Percentiles rank a stretch among this genome's conserved stretches.
phyloP scores from a whole-genome alignment of 2,888 invertebrate genomes.

The Caenorhabditis sp. region DNA sequence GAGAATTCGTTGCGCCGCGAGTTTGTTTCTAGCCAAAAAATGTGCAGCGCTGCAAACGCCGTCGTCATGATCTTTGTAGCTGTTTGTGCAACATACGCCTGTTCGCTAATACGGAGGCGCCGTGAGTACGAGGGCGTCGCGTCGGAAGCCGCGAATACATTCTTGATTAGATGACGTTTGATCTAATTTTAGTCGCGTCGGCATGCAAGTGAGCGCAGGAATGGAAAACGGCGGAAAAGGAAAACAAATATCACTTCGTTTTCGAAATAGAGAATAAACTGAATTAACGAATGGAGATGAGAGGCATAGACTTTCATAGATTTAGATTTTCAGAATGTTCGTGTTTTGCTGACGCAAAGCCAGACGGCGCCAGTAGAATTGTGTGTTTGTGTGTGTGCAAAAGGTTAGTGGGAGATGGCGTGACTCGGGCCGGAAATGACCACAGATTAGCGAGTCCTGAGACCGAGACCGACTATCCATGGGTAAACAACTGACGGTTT shows the following conservation, averaged over 20 bases:
- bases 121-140: slow-evolving; percentile 8
- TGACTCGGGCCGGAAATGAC: slow-evolving; percentile 30
- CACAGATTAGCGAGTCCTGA: slow-evolving; percentile 27
- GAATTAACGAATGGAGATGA: not conserved
- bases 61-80: too few species aligned
- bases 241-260: slow-evolving; percentile 28
- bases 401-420: slow-evolving; percentile 15
- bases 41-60: too few species aligned
- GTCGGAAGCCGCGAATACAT: slow-evolving; percentile 22
- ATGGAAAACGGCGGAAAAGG: slow-evolving; percentile 1
- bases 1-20: slow-evolving; percentile 19
- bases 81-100: not conserved
- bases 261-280: not conserved
- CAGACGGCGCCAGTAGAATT: not conserved
- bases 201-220: not conserved
- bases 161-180: slow-evolving; percentile 52
- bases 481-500: slow-evolving; percentile 15
- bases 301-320: not conserved
- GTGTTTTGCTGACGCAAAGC: not conserved
- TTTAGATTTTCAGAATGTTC: slow-evolving; percentile 3
- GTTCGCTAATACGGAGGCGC: slow-evolving; percentile 3
- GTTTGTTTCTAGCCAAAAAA: slow-evolving; percentile 20
- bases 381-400: not conserved
- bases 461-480: too few species aligned
- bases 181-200: slow-evolving; percentile 33